These are phyloP conservation scores for Alfaro cultratus DNA, from an alignment of 2,797 vertebrate genomes.

Conservation along the genomic window DNA sequence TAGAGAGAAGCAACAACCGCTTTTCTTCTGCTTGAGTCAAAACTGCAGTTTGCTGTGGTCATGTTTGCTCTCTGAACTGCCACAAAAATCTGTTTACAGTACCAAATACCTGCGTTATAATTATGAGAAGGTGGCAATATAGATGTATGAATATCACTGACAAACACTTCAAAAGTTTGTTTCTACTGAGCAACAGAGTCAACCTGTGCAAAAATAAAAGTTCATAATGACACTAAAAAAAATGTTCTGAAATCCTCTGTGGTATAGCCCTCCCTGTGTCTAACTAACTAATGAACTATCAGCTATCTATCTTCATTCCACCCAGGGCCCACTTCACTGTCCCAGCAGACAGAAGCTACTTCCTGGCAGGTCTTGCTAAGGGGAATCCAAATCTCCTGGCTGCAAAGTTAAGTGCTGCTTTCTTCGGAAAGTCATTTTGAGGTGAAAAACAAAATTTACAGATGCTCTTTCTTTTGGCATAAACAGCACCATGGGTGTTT, in stretches of 20 bases:
- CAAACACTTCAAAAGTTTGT: slow-evolving; percentile 25
- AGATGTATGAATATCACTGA: slow-evolving; percentile 4
- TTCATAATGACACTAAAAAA: slow-evolving; percentile 44
- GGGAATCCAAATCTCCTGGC: slow-evolving; percentile 63
- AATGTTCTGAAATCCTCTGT: slow-evolving; percentile 52
- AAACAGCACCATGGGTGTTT: slow-evolving; percentile 40
- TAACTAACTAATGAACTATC: slow-evolving; percentile 68
- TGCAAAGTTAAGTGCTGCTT: slow-evolving; percentile 45
- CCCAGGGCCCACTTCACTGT: slow-evolving; percentile 56
- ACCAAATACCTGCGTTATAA: slow-evolving; percentile 35
- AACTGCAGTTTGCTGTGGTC: slow-evolving; percentile 22
- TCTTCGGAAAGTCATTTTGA: slow-evolving; percentile 65
- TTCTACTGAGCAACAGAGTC: slow-evolving; percentile 20
- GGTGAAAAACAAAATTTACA: slow-evolving; percentile 48
- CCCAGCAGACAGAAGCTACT: slow-evolving; percentile 63
- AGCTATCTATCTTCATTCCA: slow-evolving; percentile 63
- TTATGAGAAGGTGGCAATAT: background rate
- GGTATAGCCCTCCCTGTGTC: slow-evolving; percentile 42
- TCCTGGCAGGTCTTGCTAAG: slow-evolving; percentile 58
- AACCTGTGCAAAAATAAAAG: slow-evolving; percentile 21
- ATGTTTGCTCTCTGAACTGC: slow-evolving; percentile 38
- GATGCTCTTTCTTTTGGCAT: slow-evolving; percentile 39
- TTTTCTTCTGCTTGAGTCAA: slow-evolving; percentile 48
- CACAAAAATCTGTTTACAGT: slow-evolving; percentile 46
- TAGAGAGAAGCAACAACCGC: slow-evolving; percentile 61